Base-by-base conservation (phyloP, 2,797 vertebrate species). In the Pangasius macronema region DNA sequence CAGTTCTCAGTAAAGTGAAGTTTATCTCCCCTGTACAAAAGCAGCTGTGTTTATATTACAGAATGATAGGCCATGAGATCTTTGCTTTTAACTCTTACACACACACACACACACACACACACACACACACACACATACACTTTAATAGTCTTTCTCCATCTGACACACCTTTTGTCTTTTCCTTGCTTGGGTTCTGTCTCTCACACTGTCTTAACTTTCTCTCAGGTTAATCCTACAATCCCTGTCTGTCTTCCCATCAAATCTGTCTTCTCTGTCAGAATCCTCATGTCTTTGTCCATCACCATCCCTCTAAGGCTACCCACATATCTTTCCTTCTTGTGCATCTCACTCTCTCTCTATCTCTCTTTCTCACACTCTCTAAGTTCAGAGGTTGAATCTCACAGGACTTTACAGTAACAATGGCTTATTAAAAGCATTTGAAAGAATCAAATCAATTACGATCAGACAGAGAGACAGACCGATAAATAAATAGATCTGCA, bases 31-130 rank as follows among this genome's bases (percentile, higher is more conserved):
- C 79, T 83, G 53, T 80, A 87, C 80, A 90, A 87, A 73, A 80
- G 59, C 87, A 90, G 87, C 84, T 89, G 86, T 89, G 89, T 89
- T 88, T 90, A 86, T 81, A 86, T 81, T 89, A 86, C 73, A 67
- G 70, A 83, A 79, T 63, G 57, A 83, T 49, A 67, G 46, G 73
- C 77, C 84, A 88, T 57, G 76, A 83, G 73, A 85, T 49, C 72
- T 87, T 87, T 63, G 61, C 75, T 63, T 73, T 42, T 24, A 72
- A n/a, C 30, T 53, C 55, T 70, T 20, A 10, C 13, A 6, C 46
- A 30, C 42, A 14, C 73, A n/a, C 10, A 14, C 42, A n/a, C 24
- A 14, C 4, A 1, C 30, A 18, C 65, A 16, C 65, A 67, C 65
- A 36, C 67, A 20, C 72, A 75, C 72, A 75, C 36, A 72, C 33